phyloP scores from a whole-genome alignment of 2,888 invertebrate genomes.

The Perdita meconis region DNA sequence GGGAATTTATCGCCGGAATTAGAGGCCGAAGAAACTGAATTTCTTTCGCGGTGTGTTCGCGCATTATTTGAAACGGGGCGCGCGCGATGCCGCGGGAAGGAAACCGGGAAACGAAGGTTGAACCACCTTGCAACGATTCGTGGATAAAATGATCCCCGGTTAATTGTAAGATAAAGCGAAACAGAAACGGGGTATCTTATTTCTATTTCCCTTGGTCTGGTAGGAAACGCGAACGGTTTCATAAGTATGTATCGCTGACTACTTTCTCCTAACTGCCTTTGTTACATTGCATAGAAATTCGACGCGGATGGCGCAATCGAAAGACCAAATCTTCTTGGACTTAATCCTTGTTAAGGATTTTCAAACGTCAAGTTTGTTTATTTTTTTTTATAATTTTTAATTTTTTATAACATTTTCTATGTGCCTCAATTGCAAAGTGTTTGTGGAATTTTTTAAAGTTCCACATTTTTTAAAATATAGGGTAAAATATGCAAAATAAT shows the following conservation, averaged over 20 bases:
- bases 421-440: no score
- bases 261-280: conserved; percentile 50
- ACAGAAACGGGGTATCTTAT: conserved; percentile 23
- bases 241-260: conserved; percentile 54
- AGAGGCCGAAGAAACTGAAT: background rate
- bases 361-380: no score
- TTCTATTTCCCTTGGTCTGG: conserved; percentile 29
- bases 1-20: background rate
- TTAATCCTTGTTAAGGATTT: no score
- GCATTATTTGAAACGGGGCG: background rate
- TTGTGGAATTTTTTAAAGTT: no score
- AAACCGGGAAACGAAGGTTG: background rate
- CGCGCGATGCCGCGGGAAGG: no score
- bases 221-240: conserved; percentile 53
- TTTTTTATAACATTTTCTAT: no score
- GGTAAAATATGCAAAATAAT: no score
- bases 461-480: no score
- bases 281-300: conserved; percentile 36
- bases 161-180: no score
- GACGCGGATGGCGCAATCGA: conserved; percentile 3
- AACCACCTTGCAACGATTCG: background rate
- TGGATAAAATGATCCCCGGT: background rate
- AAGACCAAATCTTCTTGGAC: background rate
- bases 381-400: no score
- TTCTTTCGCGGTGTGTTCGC: background rate